Base-by-base conservation (phyloP, 1,140 invertebrate species). In the Sminthurinus signatus region DNA sequence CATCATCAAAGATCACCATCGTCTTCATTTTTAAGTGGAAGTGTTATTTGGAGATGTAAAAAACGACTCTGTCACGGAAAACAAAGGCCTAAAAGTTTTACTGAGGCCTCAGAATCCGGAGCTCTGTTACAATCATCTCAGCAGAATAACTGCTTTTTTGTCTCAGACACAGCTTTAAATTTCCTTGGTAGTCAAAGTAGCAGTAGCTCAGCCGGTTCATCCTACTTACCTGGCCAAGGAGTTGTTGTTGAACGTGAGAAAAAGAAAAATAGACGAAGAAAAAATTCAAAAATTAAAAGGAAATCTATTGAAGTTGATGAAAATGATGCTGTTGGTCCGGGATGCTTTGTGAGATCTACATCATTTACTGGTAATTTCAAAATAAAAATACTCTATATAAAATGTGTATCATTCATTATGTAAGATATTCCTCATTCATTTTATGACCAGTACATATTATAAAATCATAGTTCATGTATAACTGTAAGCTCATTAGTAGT, bases 1-100 rank as follows among this genome's bases (percentile, higher is more conserved):
- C n/a, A n/a, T n/a, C n/a, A n/a, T n/a, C 56, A 51, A 1, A 56
- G 63, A 27, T 65, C 63, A 52, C 63, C 63, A 42, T 46, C 58
- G 10, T 44, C 60, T 2, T 63, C 60, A 3, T 60, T 56, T 1
- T 29, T 60, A 39, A 29, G 42, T 28, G 32, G 32, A 57, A 48
- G 48, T 32, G 60, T 66, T 31, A 25, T 63, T 25, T 67, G 56
- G 51, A 55, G 66, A 43, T 60, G 60, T 12, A 71, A 71, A 57
- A 71, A 68, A 66, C 46, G 64, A 48, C 31, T 42, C n/a, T 21
- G 44, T 8, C 54, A 60, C 43, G 60, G 58, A n/a, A 70, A 71
- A 23, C 69, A 68, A 48, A 29, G 69, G 29, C 69, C 69, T 29
- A 68, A 65, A 56, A 71, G 69, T 60, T 71, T 71, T 48, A 71